These are phyloP conservation scores for Drosophila siamana DNA, from an alignment of 2,888 invertebrate genomes.

Conservation along the genomic window DNA sequence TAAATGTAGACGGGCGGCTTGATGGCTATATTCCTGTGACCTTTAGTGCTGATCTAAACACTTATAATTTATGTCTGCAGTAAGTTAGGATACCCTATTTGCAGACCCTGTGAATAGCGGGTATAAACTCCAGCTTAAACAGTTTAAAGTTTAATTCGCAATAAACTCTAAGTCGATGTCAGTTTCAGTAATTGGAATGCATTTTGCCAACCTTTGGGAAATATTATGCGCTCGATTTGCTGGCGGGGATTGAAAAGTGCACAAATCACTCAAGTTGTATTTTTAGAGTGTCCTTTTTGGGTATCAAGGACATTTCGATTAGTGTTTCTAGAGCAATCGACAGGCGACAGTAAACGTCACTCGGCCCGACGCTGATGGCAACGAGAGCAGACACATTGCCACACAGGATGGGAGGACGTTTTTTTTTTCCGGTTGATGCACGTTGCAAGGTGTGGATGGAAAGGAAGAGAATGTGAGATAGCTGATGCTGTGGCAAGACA, in stretches of 20 bases:
- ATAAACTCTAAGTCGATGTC: not conserved
- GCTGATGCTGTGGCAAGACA: not conserved
- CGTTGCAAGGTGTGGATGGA: not conserved
- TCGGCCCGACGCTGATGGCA: constrained; percentile 20
- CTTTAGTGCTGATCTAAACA: not conserved
- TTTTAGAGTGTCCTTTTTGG: constrained; percentile 21
- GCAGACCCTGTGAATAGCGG: not conserved
- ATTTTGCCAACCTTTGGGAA: not conserved
- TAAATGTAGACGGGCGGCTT: too few species aligned
- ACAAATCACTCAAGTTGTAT: constrained; percentile 34
- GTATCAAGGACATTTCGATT: constrained; percentile 43
- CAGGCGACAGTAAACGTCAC: constrained; percentile 49
- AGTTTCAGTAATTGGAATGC: not conserved
- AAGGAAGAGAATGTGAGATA: not conserved
- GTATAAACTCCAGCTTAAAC: constrained; percentile 4
- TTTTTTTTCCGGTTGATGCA: not conserved
- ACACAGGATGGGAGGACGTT: too few species aligned
- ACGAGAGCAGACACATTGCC: constrained; percentile 20
- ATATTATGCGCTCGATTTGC: not conserved
- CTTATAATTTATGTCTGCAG: not conserved
- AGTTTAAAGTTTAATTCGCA: constrained; percentile 2
- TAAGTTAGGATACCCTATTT: not conserved
- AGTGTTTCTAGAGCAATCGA: constrained; percentile 40
- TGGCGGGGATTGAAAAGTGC: not conserved
- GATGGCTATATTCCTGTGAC: too few species aligned